Evolutionary conservation across 2,113 vertebrate species (phyloP), one percentile per base, ranked within the genome.

Genomic region (Mustela lutreola): DNA sequence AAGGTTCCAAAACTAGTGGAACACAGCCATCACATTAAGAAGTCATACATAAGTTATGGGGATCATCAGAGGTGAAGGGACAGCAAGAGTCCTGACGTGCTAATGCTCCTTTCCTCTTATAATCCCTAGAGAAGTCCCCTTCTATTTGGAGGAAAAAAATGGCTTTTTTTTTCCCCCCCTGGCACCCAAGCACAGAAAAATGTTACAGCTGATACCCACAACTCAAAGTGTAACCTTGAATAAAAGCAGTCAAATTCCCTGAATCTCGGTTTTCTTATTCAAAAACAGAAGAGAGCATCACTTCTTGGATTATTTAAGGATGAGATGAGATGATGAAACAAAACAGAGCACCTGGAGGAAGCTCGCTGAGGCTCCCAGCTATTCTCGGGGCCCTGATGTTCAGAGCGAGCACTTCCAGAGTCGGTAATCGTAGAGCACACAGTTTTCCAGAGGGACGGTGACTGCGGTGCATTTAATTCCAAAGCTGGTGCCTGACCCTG

Each of bases 61-160:
- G 63, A 83, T 87, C 80, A 84, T 84, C 71, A 73, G 58, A 92
- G 24, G 50, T 85, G 80, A 97, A 81, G 58, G 83, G 15, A 65
- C 33, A 92, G 48, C 63, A 42, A 81, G 94, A 81, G 45, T 97
- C 70, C 88, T 42, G 0, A 92, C 42, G 58, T 67, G 65, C 56
- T 91, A 76, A 79, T 83, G 48, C 28, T 39, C n/a, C 67, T 86
- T 88, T 45, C 83, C 48, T 80, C 53, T 4, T 82, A 62, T 71
- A 94, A 86, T 92, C 45, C 70, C 91, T 75, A 28, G 16, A 56
- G 21, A 94, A 85, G 65, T 78, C 28, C 39, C 36, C 70, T 91
- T 94, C 58, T 91, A 94, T 81, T 89, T 96, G 65, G 85, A 94
- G 45, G 88, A 89, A 93, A 36, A 33, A 89, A 91, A 96, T 96